These are phyloP conservation scores for Antheraea mylitta DNA, from an alignment of 1,140 invertebrate genomes.

Conservation along the genomic window DNA sequence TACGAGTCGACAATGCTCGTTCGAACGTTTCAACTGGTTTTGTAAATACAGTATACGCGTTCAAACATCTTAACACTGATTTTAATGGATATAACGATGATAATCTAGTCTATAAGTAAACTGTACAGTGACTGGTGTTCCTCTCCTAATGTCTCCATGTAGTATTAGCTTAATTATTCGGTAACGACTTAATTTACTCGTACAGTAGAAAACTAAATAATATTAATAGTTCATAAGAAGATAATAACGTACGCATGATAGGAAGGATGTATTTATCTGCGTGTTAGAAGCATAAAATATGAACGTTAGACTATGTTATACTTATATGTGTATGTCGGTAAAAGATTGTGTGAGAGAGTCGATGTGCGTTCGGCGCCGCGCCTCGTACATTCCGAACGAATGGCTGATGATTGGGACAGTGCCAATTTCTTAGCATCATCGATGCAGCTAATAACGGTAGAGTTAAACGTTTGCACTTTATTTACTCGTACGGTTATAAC, in stretches of 20 bases:
- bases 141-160: conserved; percentile 71
- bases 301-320: conserved; percentile 19
- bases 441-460: conserved; percentile 68
- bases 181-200: conserved; percentile 53
- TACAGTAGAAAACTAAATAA: conserved; percentile 43
- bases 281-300: conserved; percentile 19
- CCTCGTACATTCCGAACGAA: conserved; percentile 8
- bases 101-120: conserved; percentile 47
- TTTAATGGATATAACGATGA: conserved; percentile 51
- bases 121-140: conserved; percentile 75
- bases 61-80: conserved; percentile 32
- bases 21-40: conserved; percentile 46
- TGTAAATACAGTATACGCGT: conserved; percentile 61
- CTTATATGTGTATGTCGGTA: conserved; percentile 19
- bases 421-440: conserved; percentile 71
- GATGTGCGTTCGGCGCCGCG: conserved; percentile 3
- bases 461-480: conserved; percentile 76
- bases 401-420: conserved; percentile 65
- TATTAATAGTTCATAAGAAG: conserved; percentile 35
- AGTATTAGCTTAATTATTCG: conserved; percentile 66
- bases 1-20: conserved; percentile 68
- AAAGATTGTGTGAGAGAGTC: conserved; percentile 10
- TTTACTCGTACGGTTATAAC: conserved; percentile 73
- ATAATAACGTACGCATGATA: conserved; percentile 26
- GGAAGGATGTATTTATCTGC: conserved; percentile 19